Percentiles rank a stretch among this genome's conserved stretches.
Evolutionary conservation across 2,888 invertebrate genomes (phyloP).

Genomic region (Deroplatys truncata): DNA sequence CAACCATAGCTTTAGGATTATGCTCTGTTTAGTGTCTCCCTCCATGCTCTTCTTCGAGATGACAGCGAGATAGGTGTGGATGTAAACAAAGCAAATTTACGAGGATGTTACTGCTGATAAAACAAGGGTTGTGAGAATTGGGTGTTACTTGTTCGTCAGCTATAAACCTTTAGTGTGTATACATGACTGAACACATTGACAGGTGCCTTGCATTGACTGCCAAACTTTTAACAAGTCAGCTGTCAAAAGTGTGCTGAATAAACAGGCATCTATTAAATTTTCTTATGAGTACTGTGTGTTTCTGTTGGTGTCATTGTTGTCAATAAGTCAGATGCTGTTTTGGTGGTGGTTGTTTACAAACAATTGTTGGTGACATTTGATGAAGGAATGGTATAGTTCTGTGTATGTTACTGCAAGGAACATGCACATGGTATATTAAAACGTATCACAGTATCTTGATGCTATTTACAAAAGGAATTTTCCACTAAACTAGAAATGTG

Average conservation of each 20-base stretch:
- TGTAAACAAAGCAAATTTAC: conserved; percentile 8
- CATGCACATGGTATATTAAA: too few relatives aligned
- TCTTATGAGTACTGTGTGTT: not conserved
- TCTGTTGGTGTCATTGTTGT: not conserved
- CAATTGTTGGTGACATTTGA: not conserved
- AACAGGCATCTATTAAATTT: not conserved
- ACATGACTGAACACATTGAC: not conserved
- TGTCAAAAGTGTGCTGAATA: not conserved
- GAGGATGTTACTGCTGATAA: not conserved
- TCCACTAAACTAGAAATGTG: too few relatives aligned
- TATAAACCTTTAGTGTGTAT: not conserved
- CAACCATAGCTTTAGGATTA: conserved; percentile 14
- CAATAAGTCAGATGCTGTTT: not conserved
- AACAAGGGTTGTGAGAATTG: not conserved
- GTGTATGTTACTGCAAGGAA: too few relatives aligned
- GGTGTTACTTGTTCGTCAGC: not conserved
- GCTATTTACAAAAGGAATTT: too few relatives aligned
- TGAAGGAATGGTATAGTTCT: too few relatives aligned
- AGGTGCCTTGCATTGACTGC: not conserved
- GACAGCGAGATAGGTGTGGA: conserved; percentile 11
- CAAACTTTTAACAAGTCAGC: not conserved
- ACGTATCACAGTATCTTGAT: too few relatives aligned
- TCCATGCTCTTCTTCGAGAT: conserved; percentile 9
- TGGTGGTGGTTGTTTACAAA: not conserved
- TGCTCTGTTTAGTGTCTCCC: conserved; percentile 3